A percentile compares a stretch with the other conserved stretches of the same genome.
Conservation (phyloP, 1,140 invertebrate species). For the Drosophila baimaii region DNA sequence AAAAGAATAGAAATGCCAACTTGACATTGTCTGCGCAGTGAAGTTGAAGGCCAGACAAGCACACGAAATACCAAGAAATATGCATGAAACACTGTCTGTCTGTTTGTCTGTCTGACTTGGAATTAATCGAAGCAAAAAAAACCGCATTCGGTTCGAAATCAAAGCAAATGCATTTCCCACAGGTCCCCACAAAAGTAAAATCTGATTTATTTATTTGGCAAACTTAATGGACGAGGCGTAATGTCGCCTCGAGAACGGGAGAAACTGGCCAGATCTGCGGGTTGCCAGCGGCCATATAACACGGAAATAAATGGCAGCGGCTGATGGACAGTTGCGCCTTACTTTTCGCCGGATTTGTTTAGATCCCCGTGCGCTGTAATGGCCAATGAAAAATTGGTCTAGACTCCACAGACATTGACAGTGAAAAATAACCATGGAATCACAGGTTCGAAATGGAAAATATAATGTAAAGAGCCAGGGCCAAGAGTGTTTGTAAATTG, state of each 20-base stretch:
- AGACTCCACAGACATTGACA: slow-evolving; percentile 29
- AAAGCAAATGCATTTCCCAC: slow-evolving; percentile 65
- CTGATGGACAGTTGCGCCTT: slow-evolving; percentile 72
- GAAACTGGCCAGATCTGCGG: slow-evolving; percentile 13
- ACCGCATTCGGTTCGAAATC: slow-evolving; percentile 44
- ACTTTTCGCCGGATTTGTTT: slow-evolving; percentile 48
- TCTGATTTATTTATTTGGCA: slow-evolving; percentile 67
- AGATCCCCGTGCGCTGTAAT: slow-evolving; percentile 52
- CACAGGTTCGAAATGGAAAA: neutral
- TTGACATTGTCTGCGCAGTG: slow-evolving; percentile 69
- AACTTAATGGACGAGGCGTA: slow-evolving; percentile 34
- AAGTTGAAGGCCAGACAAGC: slow-evolving; percentile 69
- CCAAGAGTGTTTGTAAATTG: neutral
- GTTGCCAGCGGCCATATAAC: slow-evolving; percentile 35
- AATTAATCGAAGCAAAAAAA: slow-evolving; percentile 44
- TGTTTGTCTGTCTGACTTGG: slow-evolving; percentile 31
- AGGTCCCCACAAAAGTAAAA: slow-evolving; percentile 55
- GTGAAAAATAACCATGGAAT: slow-evolving; percentile 39
- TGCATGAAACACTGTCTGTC: slow-evolving; percentile 12
- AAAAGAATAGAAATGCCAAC: slow-evolving; percentile 56
- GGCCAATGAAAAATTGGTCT: slow-evolving; percentile 45
- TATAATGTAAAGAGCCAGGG: neutral
- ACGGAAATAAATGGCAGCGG: slow-evolving; percentile 52
- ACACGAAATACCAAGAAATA: slow-evolving; percentile 20
- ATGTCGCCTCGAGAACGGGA: slow-evolving; percentile 26